Evolutionary conservation across 53 echinoderm and acorn worm genomes (phyloP), one percentile per base, ranked within the genome.

Genomic region (Holothuria scabra): DNA sequence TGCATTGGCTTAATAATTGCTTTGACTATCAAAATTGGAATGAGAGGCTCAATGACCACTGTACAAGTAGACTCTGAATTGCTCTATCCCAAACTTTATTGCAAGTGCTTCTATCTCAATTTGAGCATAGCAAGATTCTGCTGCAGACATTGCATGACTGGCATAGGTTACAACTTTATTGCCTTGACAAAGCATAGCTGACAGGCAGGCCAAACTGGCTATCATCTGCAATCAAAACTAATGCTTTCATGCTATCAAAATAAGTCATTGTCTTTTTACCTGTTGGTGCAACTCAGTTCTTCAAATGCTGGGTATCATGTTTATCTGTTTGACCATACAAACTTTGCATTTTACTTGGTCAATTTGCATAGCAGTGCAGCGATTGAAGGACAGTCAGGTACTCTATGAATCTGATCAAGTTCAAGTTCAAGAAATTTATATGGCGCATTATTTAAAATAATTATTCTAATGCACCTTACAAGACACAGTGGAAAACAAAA

Each of bases 41-140:
- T 82, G 52, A n/a, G 88, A 63, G 29, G 65, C 65, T 60, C 83
- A 81, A 26, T 81, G 24, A 30, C 41, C 55, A 16, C 90, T 88
- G 61, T 85, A 93, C 16, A 93, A 71, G 37, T 93, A 93, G 33
- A 90, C 71, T 67, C 88, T 88, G 56, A 90, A 90, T 16, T 79
- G 90, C 63, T 90, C 86, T 25, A 79, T 81, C 65, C 67, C 93
- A 75, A 90, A 92, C 2, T 86, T 82, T 1, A 83, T 81, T n/a
- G 70, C 90, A 24, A 93, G 84, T 64, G 83, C 86, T 56, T 93
- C 90, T 11, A 86, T 84, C 68, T 90, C 90, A 12, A 88, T 93
- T 33, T 93, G 93, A 1, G 93, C 88, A 60, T 90, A 93, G 59
- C 90, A 60, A 38, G 83, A 56, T 65, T 93, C 93, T 21, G 82